phyloP scores from a whole-genome alignment of 2,797 vertebrate species.

The Xenops minutus region DNA sequence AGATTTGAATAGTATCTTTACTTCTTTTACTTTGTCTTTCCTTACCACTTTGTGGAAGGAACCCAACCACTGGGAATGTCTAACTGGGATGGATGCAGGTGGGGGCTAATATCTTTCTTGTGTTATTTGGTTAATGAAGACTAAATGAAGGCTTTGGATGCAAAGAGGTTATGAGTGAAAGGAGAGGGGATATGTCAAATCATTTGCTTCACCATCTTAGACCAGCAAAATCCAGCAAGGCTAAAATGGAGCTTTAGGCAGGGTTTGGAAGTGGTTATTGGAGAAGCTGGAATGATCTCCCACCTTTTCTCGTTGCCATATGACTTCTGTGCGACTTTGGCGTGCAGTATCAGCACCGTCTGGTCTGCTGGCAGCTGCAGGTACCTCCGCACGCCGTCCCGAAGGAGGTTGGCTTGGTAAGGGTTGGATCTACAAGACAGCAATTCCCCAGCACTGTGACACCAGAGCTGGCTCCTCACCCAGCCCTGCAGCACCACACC shows the following conservation, averaged over 20 bases:
- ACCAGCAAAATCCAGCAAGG: neutral
- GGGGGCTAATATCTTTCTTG: neutral
- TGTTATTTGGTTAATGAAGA: neutral
- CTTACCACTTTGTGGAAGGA: neutral
- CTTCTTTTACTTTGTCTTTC: neutral
- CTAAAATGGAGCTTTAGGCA: neutral
- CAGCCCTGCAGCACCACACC: neutral
- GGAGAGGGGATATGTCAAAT: neutral
- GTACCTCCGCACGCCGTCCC: conserved; percentile 74
- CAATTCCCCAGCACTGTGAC: neutral
- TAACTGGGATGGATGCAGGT: neutral
- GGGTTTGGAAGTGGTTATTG: neutral
- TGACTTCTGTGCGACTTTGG: conserved; percentile 95
- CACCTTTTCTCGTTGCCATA: conserved; percentile 96
- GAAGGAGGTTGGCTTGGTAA: conserved; percentile 52
- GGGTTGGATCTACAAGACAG: conserved; percentile 52
- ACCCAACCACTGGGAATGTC: neutral
- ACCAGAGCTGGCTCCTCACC: neutral
- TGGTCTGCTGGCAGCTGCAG: conserved; percentile 83
- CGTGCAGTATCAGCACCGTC: conserved; percentile 87
- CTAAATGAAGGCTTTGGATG: neutral
- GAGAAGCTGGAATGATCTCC: neutral
- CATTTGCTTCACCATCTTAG: neutral
- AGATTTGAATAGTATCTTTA: neutral
- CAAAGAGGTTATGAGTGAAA: neutral